Percentiles rank a stretch among this genome's conserved stretches.
Conservation (phyloP, 2,888 invertebrate species). For the Peribatodes rhomboidaria region DNA sequence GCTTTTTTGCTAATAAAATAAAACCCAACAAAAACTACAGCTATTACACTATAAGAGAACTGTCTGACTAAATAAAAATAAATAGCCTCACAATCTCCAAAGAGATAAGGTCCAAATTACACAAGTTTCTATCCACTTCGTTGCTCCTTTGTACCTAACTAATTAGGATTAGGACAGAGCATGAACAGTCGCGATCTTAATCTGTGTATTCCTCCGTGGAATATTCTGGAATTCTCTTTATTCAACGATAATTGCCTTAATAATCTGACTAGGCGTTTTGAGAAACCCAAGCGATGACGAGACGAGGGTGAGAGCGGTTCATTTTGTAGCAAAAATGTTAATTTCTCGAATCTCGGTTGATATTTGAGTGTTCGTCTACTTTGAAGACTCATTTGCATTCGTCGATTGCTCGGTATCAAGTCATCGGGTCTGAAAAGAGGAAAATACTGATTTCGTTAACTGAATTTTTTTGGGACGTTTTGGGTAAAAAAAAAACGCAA, state of each 20-base stretch:
- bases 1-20: not conserved
- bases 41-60: slow-evolving; percentile 37
- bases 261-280: slow-evolving; percentile 51
- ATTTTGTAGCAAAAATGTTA: slow-evolving; percentile 38
- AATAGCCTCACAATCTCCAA: slow-evolving; percentile 37
- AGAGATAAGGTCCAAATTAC: slow-evolving; percentile 53
- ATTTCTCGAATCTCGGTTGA: slow-evolving; percentile 31
- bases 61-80: slow-evolving; percentile 28
- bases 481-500: too few relatives aligned
- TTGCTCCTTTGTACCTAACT: slow-evolving; percentile 54
- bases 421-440: slow-evolving; percentile 2
- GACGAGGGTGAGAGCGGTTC: slow-evolving; percentile 26
- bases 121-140: slow-evolving; percentile 52
- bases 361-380: slow-evolving; percentile 31
- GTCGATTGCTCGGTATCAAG: slow-evolving; percentile 17
- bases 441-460: slow-evolving; percentile 10
- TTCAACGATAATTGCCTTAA: slow-evolving; percentile 58
- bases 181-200: slow-evolving; percentile 68
- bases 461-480: not conserved
- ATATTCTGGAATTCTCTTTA: slow-evolving; percentile 50
- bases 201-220: slow-evolving; percentile 56
- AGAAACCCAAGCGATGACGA: slow-evolving; percentile 44
- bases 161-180: slow-evolving; percentile 69
- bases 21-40: slow-evolving; percentile 22
- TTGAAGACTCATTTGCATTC: slow-evolving; percentile 29